Percentiles rank a stretch among this genome's conserved stretches.
Conservation (phyloP, 2,888 invertebrate genomes). For the Electrophaes corylata region DNA sequence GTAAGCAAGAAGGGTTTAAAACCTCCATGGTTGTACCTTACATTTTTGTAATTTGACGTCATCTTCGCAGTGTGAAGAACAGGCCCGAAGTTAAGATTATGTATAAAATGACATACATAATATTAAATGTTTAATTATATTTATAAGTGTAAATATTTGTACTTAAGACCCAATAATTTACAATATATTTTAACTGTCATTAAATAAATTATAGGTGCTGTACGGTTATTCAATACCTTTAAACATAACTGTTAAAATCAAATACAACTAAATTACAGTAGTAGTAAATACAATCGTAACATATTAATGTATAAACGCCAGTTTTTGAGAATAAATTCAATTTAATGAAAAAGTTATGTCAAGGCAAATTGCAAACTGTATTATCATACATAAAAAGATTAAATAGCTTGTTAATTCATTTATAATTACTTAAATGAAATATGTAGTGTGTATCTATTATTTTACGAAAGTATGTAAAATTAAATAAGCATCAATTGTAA, state of each 20-base stretch:
- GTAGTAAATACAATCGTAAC: too few relatives aligned
- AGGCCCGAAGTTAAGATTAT: constrained; percentile 47
- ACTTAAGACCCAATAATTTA: constrained; percentile 34
- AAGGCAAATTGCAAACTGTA: constrained; percentile 9
- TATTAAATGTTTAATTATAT: constrained; percentile 48
- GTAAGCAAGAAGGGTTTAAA: not conserved
- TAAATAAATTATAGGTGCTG: constrained; percentile 37
- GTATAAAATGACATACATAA: constrained; percentile 52
- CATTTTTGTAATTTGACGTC: not conserved
- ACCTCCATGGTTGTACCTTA: not conserved
- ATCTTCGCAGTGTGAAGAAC: constrained; percentile 26
- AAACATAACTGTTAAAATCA: constrained; percentile 12
- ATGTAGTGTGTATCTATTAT: constrained; percentile 38
- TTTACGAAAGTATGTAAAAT: constrained; percentile 48
- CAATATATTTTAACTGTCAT: constrained; percentile 28
- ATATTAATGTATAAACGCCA: constrained; percentile 20
- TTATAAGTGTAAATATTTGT: constrained; percentile 74
- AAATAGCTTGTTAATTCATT: constrained; percentile 34
- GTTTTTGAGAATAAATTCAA: constrained; percentile 16
- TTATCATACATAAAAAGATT: constrained; percentile 7
- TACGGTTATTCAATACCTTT: constrained; percentile 21
- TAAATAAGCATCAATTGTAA: constrained; percentile 52
- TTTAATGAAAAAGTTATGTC: constrained; percentile 15
- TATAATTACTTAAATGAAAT: constrained; percentile 20
- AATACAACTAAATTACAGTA: too few relatives aligned